phyloP scores from a whole-genome alignment of 1,140 invertebrate genomes.

The Acromyrmex echinatior region DNA sequence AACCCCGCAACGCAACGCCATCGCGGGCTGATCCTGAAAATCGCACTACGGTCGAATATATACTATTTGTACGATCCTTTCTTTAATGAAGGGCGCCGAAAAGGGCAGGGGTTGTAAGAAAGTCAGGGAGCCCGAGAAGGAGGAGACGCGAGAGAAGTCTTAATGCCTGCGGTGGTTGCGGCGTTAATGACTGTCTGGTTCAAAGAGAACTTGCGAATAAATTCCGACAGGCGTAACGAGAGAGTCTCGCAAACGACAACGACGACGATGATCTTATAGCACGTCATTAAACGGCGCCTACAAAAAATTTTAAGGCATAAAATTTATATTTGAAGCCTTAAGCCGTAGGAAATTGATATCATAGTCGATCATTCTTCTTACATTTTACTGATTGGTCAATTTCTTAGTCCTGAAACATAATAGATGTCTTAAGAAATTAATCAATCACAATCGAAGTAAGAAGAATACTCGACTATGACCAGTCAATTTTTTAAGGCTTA shows the following conservation, averaged over 20 bases:
- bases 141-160: slow-evolving; percentile 68
- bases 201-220: slow-evolving; percentile 78
- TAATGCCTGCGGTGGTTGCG: slow-evolving; percentile 71
- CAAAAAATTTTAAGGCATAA: too few relatives aligned
- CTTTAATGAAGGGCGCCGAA: slow-evolving; percentile 39
- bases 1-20: slow-evolving; percentile 54
- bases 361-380: too few relatives aligned
- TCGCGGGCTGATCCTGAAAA: slow-evolving; percentile 42
- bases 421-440: too few relatives aligned
- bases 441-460: too few relatives aligned
- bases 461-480: too few relatives aligned
- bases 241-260: slow-evolving; percentile 55
- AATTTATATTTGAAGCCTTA: too few relatives aligned
- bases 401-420: too few relatives aligned
- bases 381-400: too few relatives aligned
- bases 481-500: too few relatives aligned
- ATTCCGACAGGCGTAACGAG: slow-evolving; percentile 71
- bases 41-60: slow-evolving; percentile 12
- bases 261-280: slow-evolving; percentile 32
- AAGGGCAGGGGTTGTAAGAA: slow-evolving; percentile 16
- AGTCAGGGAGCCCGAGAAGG: slow-evolving; percentile 22
- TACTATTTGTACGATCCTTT: slow-evolving; percentile 5
- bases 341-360: too few relatives aligned
- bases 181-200: slow-evolving; percentile 77
- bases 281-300: too few relatives aligned